Percentiles rank a stretch among this genome's conserved stretches.
Conservation (phyloP, 1,140 invertebrate genomes). For the Cecropterus lyciades region DNA sequence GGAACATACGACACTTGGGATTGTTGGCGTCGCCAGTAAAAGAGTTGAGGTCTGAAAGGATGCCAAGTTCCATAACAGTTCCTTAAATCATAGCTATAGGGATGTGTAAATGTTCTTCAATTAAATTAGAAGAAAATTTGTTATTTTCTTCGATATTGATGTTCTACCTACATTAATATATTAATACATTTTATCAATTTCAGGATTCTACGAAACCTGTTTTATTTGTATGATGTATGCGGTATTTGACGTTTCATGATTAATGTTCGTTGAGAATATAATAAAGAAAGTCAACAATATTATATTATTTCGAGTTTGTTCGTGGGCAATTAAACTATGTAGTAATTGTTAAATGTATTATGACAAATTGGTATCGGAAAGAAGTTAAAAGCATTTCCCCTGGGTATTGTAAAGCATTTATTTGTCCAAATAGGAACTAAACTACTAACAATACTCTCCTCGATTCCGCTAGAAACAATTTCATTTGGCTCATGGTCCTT, state of each 20-base stretch:
- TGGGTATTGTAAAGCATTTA: constrained; percentile 15
- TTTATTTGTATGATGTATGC: background rate
- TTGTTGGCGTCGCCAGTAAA: too few species aligned
- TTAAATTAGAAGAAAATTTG: too few species aligned
- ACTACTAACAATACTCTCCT: constrained; percentile 54
- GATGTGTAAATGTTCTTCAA: too few species aligned
- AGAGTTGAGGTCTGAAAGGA: too few species aligned
- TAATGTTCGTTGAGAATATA: background rate
- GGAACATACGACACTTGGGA: too few species aligned
- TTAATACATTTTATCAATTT: background rate
- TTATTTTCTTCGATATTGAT: too few species aligned
- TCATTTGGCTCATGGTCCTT: constrained; percentile 74
- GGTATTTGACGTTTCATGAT: background rate
- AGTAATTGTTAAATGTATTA: background rate
- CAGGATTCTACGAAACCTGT: background rate
- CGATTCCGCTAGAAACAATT: constrained; percentile 75
- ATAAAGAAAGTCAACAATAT: background rate
- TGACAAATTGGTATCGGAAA: constrained; percentile 11
- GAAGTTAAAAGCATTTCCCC: constrained; percentile 10
- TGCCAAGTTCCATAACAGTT: too few species aligned
- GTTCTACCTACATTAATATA: too few species aligned
- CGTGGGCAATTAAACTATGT: background rate
- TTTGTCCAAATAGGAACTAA: constrained; percentile 38
- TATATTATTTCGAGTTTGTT: background rate
- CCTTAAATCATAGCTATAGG: too few species aligned